Evolutionary conservation across 1,140 invertebrate genomes (phyloP).

Genomic region (Cryptotermes secundus): DNA sequence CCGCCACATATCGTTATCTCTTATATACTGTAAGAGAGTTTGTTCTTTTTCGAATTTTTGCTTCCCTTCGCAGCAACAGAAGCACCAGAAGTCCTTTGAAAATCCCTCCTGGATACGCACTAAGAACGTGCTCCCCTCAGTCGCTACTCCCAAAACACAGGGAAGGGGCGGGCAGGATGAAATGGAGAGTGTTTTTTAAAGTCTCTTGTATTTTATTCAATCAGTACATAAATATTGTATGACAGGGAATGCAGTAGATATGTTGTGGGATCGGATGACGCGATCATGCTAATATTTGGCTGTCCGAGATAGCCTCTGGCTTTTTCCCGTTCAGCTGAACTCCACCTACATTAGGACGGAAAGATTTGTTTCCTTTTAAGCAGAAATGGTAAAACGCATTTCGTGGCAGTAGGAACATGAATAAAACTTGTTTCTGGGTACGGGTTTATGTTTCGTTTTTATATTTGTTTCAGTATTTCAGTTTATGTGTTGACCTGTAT

Average conservation of each 20-base stretch:
- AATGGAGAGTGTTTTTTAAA: background rate
- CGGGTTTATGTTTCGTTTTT: too few species aligned
- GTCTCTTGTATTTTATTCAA: conserved; percentile 17
- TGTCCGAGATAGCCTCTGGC: background rate
- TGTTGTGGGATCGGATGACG: background rate
- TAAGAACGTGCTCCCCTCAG: too few species aligned
- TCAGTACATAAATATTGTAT: conserved; percentile 15
- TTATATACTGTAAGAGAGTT: background rate
- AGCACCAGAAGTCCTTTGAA: background rate
- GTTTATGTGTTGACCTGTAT: too few species aligned
- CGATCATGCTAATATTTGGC: background rate
- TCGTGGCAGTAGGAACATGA: too few species aligned
- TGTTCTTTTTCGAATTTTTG: background rate
- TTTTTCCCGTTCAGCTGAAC: background rate
- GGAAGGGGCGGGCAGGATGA: background rate
- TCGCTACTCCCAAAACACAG: too few species aligned
- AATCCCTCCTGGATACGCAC: background rate
- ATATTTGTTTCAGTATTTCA: too few species aligned
- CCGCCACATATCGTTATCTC: background rate
- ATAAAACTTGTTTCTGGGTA: too few species aligned
- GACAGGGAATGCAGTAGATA: background rate
- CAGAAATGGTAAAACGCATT: too few species aligned
- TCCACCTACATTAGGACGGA: too few species aligned
- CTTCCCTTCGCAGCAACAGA: background rate
- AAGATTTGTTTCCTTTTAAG: too few species aligned